Evolutionary conservation across 2,113 vertebrate genomes (phyloP).

Genomic region (Dolichotis patagonum): DNA sequence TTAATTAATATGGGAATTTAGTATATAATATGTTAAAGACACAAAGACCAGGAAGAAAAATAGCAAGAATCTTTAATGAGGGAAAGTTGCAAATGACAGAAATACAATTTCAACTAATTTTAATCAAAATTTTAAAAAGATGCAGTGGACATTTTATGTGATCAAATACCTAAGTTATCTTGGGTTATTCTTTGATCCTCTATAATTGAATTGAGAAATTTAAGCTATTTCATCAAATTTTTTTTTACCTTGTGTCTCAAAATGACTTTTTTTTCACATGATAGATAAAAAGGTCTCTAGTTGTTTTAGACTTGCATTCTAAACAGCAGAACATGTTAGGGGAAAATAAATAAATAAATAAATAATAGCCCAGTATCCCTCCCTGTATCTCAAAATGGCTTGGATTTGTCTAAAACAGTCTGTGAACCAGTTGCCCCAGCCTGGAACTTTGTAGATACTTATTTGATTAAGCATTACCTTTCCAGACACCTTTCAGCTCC

Average conservation of each 20-base stretch:
- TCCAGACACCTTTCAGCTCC: neutral
- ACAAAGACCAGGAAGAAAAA: neutral
- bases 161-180: neutral
- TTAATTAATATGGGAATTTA: conserved; percentile 4
- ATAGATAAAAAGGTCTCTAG: neutral
- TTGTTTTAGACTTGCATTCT: neutral
- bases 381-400: neutral
- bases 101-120: neutral
- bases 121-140: neutral
- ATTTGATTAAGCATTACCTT: neutral
- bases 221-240: neutral
- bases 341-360: neutral
- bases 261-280: neutral
- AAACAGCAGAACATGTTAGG: neutral
- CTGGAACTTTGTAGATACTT: neutral
- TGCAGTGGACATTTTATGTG: neutral
- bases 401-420: neutral
- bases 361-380: neutral
- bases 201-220: neutral
- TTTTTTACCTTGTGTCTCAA: neutral
- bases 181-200: neutral
- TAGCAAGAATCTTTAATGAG: neutral
- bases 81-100: neutral
- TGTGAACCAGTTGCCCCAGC: neutral
- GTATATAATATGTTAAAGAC: conserved; percentile 18